Base-by-base conservation (phyloP, 2,797 vertebrate species). In the Falco peregrinus region DNA sequence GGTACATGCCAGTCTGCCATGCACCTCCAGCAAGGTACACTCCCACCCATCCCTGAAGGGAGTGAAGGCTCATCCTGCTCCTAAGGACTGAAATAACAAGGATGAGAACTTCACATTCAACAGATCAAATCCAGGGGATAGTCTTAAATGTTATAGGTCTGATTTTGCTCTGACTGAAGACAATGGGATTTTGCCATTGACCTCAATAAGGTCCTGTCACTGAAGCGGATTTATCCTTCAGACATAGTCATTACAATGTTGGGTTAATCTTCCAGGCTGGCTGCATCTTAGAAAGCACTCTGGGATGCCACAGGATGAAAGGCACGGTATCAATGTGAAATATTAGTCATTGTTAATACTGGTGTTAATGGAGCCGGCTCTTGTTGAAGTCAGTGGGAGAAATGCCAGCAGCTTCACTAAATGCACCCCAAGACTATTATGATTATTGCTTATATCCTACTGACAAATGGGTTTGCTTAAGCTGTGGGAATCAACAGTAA, bases 271-370 rank as follows among this genome's bases (percentile, higher is more conserved):
- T 95, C 87, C 80, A 79, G 92, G 68, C 89, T 90, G 85, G 79
- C 84, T 91, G 59, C 93, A 92, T 93, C 94, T 92, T 94, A 84
- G 79, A 94, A 90, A 95, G 91, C 96, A 93, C 93, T 93, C 95
- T 96, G 93, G 94, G 96, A 96, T 96, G 90, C 95, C 93, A 93
- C 13, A 2, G 89, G 91, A 96, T 96, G 92, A 97, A 96, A 97
- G 84, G 87, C 82, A 43, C 70, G 26, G 0, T 92, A 96, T 97
- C 94, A 94, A 82, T 93, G 89, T 92, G 89, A 93, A 95, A 95
- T 96, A 95, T 94, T 96, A 96, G 73, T 86, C 91, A 93, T 93
- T 96, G 84, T 95, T 96, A 97, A 97, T 79, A 96, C 82, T 86
- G 93, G 87, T 90, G 89, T 92, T 94, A 97, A 97, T 95, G 93